Evolutionary conservation across 2,113 vertebrate species (phyloP).

Genomic region (Symphodus melops): DNA sequence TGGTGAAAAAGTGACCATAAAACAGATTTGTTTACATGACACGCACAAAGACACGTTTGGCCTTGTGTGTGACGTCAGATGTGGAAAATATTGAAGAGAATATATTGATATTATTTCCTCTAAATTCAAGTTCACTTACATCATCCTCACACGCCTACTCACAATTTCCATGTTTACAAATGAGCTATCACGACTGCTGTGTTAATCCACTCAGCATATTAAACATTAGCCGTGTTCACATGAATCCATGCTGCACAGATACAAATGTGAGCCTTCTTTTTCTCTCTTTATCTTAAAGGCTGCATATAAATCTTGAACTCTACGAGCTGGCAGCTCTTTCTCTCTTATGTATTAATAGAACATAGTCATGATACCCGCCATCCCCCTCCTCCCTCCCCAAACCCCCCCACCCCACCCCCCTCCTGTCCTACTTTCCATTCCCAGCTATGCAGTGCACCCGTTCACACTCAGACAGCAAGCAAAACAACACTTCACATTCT

Average conservation of each 20-base stretch:
- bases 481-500: slow-evolving; percentile 65
- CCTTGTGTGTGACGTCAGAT: slow-evolving; percentile 21
- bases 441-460: slow-evolving; percentile 67
- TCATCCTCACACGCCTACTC: not conserved
- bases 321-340: slow-evolving; percentile 81
- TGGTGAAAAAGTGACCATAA: no score
- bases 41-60: not conserved
- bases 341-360: slow-evolving; percentile 94
- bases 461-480: slow-evolving; percentile 61
- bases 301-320: slow-evolving; percentile 53
- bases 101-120: not conserved
- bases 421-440: slow-evolving; percentile 80
- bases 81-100: slow-evolving; percentile 15
- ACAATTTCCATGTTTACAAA: slow-evolving; percentile 57
- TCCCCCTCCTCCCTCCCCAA: not conserved
- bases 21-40: not conserved
- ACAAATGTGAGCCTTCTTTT: slow-evolving; percentile 44
- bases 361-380: slow-evolving; percentile 79
- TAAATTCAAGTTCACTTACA: not conserved
- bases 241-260: slow-evolving; percentile 18
- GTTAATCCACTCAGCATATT: slow-evolving; percentile 28
- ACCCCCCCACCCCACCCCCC: slow-evolving; percentile 42
- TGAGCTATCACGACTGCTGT: slow-evolving; percentile 44
- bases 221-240: slow-evolving; percentile 29
- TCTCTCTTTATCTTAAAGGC: slow-evolving; percentile 52